Conservation (phyloP, 2,113 vertebrate species). For the Cryptotis parvus region DNA sequence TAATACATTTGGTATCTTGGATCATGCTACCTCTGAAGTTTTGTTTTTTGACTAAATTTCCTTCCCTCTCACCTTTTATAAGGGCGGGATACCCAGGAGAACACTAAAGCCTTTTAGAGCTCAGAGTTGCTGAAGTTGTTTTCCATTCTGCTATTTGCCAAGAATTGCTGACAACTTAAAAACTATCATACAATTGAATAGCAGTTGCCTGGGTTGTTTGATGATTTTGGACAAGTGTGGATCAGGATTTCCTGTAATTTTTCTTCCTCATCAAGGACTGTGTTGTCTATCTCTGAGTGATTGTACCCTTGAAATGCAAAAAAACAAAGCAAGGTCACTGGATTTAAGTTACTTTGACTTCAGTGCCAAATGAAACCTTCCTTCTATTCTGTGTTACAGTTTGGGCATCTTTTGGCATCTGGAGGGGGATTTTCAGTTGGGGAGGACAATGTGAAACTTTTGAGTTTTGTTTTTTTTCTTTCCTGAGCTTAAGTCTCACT, state of each 20-base stretch:
- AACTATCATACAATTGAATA: conserved; percentile 54
- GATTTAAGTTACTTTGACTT: conserved; percentile 63
- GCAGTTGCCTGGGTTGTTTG: conserved; percentile 67
- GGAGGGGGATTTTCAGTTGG: conserved; percentile 12
- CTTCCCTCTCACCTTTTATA: background rate
- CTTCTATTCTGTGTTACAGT: conserved; percentile 36
- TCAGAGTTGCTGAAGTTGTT: conserved; percentile 61
- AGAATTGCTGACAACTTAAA: conserved; percentile 71
- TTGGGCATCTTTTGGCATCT: conserved; percentile 36
- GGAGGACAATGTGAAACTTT: background rate
- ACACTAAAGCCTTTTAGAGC: conserved; percentile 35
- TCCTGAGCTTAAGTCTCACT: background rate
- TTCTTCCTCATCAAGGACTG: conserved; percentile 64
- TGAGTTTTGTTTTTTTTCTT: conserved; percentile 44
- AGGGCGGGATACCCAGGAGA: background rate
- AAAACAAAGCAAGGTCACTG: conserved; percentile 66
- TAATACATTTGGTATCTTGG: background rate
- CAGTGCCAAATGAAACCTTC: conserved; percentile 56
- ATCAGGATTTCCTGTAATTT: conserved; percentile 77
- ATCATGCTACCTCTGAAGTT: conserved; percentile 46
- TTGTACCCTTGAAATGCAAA: conserved; percentile 64
- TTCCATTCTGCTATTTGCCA: conserved; percentile 63
- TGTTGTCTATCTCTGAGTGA: conserved; percentile 63
- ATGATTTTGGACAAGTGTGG: conserved; percentile 74
- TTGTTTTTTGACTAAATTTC: conserved; percentile 59